A percentile compares a stretch with the other conserved stretches of the same genome.
Evolutionary conservation across 2,113 vertebrate genomes (phyloP).

Genomic region (Lates calcarifer): DNA sequence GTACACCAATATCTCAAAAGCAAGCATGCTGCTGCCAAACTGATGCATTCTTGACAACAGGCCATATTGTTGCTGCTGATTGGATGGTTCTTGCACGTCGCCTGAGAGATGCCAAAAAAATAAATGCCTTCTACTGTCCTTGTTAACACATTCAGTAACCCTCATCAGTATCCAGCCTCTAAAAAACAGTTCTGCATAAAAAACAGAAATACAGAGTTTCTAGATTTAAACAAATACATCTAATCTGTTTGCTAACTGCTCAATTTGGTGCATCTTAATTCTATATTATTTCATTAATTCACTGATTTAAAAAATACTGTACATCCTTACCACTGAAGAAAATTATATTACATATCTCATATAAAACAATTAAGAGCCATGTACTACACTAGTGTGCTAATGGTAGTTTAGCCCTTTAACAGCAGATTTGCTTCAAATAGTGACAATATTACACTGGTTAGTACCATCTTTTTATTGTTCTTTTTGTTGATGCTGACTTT

Average conservation of each 20-base stretch:
- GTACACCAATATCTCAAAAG: constrained; percentile 63
- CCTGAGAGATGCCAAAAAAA: constrained; percentile 58
- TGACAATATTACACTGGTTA: not conserved
- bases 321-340: not conserved
- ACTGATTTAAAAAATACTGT: not conserved
- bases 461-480: not conserved
- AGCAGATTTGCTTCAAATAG: not conserved
- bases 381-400: not conserved
- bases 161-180: not conserved
- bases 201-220: not conserved
- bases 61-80: constrained; percentile 71
- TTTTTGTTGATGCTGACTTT: not conserved
- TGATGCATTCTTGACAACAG: constrained; percentile 74
- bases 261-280: not conserved
- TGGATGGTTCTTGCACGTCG: constrained; percentile 55
- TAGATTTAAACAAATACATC: constrained; percentile 4
- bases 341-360: not conserved
- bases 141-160: constrained; percentile 34
- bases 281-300: not conserved
- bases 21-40: constrained; percentile 58
- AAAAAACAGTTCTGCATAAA: constrained; percentile 9
- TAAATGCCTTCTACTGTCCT: constrained; percentile 55
- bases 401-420: not conserved
- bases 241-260: not conserved
- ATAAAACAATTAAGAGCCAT: not conserved